These are phyloP conservation scores for Phania funesta DNA, from an alignment of 2,888 invertebrate species.

Conservation along the genomic window DNA sequence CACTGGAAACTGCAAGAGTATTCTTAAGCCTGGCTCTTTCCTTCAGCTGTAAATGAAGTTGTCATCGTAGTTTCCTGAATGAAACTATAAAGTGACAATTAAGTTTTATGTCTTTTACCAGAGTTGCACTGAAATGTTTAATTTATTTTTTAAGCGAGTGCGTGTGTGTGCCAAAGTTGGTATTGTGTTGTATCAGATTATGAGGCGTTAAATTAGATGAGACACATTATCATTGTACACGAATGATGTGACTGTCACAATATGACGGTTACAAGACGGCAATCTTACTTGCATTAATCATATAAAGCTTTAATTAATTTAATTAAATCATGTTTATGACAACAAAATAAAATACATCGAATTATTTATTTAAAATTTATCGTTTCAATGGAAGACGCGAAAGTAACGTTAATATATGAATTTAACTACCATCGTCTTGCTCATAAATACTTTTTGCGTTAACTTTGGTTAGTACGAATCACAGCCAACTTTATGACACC, in stretches of 20 bases:
- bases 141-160: too few relatives aligned
- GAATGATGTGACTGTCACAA: conserved; percentile 39
- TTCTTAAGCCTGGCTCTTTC: too few relatives aligned
- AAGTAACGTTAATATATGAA: conserved; percentile 27
- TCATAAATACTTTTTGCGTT: too few relatives aligned
- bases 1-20: too few relatives aligned
- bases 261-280: conserved; percentile 22
- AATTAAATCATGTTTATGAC: conserved; percentile 43
- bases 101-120: neutral
- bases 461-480: too few relatives aligned
- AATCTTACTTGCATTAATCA: conserved; percentile 45
- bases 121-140: conserved; percentile 5
- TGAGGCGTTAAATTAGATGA: conserved; percentile 53
- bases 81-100: conserved; percentile 24
- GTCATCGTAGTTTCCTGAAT: neutral
- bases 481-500: too few relatives aligned
- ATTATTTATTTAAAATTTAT: conserved; percentile 7
- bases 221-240: conserved; percentile 44
- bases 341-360: conserved; percentile 8
- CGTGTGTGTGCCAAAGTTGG: neutral
- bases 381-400: neutral
- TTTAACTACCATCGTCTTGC: too few relatives aligned
- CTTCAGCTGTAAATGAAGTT: neutral
- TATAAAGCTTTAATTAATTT: conserved; percentile 29
- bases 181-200: conserved; percentile 37